Evolutionary conservation across 2,797 vertebrate species (phyloP).

Genomic region (Falco naumanni): DNA sequence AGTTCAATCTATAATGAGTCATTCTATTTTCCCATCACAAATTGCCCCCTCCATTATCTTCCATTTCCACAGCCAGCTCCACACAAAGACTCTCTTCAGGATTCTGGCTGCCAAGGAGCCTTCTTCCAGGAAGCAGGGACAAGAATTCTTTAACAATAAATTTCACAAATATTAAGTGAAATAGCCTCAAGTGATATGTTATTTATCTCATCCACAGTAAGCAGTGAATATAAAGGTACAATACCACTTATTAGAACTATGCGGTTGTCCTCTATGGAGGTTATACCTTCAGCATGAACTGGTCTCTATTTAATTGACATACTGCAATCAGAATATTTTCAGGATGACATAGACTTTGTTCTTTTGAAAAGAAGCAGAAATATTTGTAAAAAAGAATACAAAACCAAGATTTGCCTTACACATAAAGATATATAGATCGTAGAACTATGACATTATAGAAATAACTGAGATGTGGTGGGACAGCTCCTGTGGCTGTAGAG

Average conservation of each 20-base stretch:
- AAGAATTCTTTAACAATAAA: not conserved
- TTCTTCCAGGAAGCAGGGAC: not conserved
- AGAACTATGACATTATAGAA: not conserved
- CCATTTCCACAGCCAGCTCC: not conserved
- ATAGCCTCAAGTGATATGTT: not conserved
- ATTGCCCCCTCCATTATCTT: conserved; percentile 13
- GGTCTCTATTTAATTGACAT: not conserved
- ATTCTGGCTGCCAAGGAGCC: rapidly evolving
- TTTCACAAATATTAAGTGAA: not conserved
- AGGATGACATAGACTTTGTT: not conserved
- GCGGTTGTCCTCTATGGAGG: not conserved
- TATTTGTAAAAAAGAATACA: not conserved
- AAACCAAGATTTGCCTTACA: not conserved
- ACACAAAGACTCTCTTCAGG: conserved; percentile 1
- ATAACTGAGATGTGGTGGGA: not conserved
- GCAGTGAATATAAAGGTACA: not conserved
- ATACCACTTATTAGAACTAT: not conserved
- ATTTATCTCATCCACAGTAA: not conserved
- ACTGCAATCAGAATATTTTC: not conserved
- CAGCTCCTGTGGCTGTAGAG: not conserved
- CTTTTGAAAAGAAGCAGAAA: not conserved
- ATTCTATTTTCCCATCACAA: conserved; percentile 11
- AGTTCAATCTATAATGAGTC: conserved; percentile 1
- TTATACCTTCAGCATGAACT: not conserved
- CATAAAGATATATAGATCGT: not conserved